Percentiles rank a stretch among this genome's conserved stretches.
Conservation (phyloP, 2,113 vertebrate genomes). For the Actenoides lindsayi region DNA sequence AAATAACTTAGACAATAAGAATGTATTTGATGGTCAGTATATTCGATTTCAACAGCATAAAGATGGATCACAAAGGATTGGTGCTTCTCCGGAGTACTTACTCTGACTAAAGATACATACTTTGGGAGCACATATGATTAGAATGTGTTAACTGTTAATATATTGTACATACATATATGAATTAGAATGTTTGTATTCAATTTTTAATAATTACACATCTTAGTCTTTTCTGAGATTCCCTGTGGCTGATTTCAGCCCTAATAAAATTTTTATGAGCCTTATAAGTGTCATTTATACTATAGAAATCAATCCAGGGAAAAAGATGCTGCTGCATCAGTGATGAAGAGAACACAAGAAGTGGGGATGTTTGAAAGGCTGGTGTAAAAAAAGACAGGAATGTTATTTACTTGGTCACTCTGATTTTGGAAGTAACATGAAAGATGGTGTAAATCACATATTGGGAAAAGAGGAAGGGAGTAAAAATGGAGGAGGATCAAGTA, state of each 20-base stretch:
- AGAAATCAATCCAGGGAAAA: neutral
- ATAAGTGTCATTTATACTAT: neutral
- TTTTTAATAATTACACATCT: neutral
- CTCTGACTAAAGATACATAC: neutral
- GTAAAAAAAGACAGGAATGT: neutral
- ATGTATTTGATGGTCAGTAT: neutral
- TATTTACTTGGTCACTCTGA: neutral
- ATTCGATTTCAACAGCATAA: neutral
- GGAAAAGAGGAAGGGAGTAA: neutral
- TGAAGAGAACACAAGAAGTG: neutral
- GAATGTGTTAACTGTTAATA: neutral
- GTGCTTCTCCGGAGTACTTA: neutral
- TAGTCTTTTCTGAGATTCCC: neutral
- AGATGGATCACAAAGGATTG: neutral
- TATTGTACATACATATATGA: neutral
- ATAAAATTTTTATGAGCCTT: neutral
- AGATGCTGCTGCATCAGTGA: neutral
- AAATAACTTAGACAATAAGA: neutral
- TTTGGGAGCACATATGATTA: neutral
- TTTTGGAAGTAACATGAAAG: neutral
- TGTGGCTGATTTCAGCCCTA: neutral
- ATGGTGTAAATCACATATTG: neutral
- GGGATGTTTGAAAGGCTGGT: neutral
- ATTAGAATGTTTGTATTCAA: neutral
- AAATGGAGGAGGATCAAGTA: neutral